Evolutionary conservation across 2,797 vertebrate genomes (phyloP), one percentile per base, ranked within the genome.

Genomic region (Melanitta fusca): DNA sequence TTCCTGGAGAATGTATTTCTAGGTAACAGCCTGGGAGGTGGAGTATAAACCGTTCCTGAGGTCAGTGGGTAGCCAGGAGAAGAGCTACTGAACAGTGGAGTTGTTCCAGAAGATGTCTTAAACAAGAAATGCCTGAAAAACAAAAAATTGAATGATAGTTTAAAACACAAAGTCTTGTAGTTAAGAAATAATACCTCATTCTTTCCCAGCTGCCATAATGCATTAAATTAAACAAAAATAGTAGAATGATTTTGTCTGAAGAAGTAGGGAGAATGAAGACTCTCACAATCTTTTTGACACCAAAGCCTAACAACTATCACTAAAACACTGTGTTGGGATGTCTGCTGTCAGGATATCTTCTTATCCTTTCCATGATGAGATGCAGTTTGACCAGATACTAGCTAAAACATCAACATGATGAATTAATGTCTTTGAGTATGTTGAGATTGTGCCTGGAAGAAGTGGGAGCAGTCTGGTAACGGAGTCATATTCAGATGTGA

Each of bases 1-100:
- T 99, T 99, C 97, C 99, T 98, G 96, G 99, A 99, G 98, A 99
- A 99, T 71, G 99, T 99, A 98, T 99, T 99, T 97, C 99, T 98
- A 95, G 99, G 99, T 93, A 99, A 97, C 95, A 99, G 99, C 95
- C 99, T 98, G 78, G 99, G 99, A 27, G 99, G 99, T 13, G 99
- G 99, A 7, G 99, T 99, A 77, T 99, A 99, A 96, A 99, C 99
- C 1, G 99, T 99, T 91, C 99, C 99, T 91, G 99, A 99, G 93
- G 99, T 99, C 98, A 99, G 66, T 4, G 99, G 99, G 96, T 99
- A 99, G 79, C 99, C 99, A 0, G 99, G 99, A 80, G 99, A 99
- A 82, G 99, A 99, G 96, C 99, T 99, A 93, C 99, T 99, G 97
- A 99, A 99, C 93, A 99, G 98, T 15, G 99, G 99, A 11, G 99